A percentile compares a stretch with the other conserved stretches of the same genome.
Conservation (phyloP, 2,113 vertebrate species). For the Boulengeromyrus knoepffleri region DNA sequence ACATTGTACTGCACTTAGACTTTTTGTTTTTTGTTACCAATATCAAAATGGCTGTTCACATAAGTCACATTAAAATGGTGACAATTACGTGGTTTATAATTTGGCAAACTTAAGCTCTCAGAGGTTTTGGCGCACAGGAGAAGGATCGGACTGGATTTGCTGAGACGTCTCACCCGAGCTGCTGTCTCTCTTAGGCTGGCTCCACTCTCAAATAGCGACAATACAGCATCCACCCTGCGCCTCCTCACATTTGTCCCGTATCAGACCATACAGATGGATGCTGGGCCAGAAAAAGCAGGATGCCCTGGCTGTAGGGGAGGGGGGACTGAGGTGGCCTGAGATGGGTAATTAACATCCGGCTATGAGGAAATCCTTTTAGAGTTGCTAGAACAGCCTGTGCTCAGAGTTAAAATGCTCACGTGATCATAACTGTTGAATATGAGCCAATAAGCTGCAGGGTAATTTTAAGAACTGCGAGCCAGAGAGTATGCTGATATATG, state of each 20-base stretch:
- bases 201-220: neutral
- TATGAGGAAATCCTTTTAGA: neutral
- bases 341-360: neutral
- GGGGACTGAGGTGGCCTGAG: neutral
- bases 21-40: neutral
- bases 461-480: neutral
- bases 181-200: neutral
- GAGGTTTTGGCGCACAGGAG: slow-evolving; percentile 9
- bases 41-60: neutral
- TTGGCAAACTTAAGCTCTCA: neutral
- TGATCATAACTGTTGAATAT: neutral
- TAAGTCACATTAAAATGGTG: slow-evolving; percentile 10
- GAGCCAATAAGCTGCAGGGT: neutral
- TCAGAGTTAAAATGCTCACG: neutral
- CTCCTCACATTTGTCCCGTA: neutral
- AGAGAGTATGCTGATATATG: neutral
- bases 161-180: neutral
- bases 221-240: neutral
- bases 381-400: neutral
- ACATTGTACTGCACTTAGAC: neutral
- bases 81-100: slow-evolving; percentile 11
- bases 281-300: neutral
- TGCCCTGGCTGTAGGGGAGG: neutral
- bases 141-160: neutral
- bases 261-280: neutral